Conservation (phyloP, 2,888 invertebrate genomes). For the Timema podura region DNA sequence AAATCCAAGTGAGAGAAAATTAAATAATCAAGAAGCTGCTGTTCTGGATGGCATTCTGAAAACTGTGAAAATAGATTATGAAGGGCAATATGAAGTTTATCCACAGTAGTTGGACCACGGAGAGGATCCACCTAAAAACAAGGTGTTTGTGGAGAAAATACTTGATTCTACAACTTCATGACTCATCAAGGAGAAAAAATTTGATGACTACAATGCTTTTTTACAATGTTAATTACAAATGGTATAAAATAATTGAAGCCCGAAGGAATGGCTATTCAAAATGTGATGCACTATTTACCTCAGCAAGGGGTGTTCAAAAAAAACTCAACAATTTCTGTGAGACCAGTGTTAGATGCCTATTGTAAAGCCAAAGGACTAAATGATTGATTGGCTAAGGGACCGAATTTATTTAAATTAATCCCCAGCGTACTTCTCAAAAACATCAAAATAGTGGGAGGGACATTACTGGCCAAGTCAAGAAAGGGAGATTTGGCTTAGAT, state of each 20-base stretch:
- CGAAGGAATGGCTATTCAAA: background rate
- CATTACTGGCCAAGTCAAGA: too few species aligned
- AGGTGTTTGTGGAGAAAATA: slow-evolving; percentile 1
- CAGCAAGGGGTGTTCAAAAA: slow-evolving; percentile 35
- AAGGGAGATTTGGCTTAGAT: background rate
- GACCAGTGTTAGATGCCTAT: slow-evolving; percentile 34
- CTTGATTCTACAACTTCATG: background rate
- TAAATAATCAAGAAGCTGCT: background rate
- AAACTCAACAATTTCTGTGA: slow-evolving; percentile 26
- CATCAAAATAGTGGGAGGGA: slow-evolving; percentile 32
- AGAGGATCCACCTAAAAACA: background rate
- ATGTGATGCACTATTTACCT: slow-evolving; percentile 28
- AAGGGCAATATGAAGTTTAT: slow-evolving; percentile 1
- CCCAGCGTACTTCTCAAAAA: slow-evolving; percentile 1
- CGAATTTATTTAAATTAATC: slow-evolving; percentile 21
- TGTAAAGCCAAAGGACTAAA: slow-evolving; percentile 29
- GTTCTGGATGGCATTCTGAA: background rate
- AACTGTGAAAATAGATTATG: background rate
- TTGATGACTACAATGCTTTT: background rate
- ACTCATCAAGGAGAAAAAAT: background rate
- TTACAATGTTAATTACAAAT: background rate
- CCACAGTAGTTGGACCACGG: background rate
- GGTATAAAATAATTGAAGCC: slow-evolving; percentile 6
- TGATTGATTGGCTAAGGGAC: slow-evolving; percentile 34
- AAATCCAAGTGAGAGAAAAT: background rate